Base-by-base conservation (phyloP, 2,113 vertebrate genomes). In the Pluvialis apricaria region DNA sequence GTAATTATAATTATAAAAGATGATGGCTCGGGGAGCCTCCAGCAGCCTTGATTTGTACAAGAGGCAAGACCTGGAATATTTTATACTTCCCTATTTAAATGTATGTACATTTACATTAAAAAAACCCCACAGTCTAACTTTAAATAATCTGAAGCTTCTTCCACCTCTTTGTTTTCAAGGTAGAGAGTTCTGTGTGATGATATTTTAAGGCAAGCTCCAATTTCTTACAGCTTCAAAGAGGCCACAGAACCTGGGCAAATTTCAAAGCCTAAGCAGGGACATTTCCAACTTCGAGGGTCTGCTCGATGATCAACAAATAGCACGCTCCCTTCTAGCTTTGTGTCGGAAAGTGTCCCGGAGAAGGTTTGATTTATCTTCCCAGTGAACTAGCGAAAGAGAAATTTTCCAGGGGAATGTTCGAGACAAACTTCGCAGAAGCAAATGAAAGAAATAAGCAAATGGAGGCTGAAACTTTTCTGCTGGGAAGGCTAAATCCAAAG, bases 11-110 rank as follows among this genome's bases (percentile, higher is more conserved):
- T 97, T 96, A 97, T 97, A 90, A 88, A 96, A 97, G 92, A 96
- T 97, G 98, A 98, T 95, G 97, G 97, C 97, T 97, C 82, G 25
- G 97, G 97, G 97, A 98, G 95, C 96, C 95, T 98, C 95, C 96
- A 88, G 94, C 91, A 97, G 97, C 97, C 98, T 98, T 96, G 97
- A 97, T 83, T 94, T 97, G 94, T 90, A 54, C 12, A 51, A 94
- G 94, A 71, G 97, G 93, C 94, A 96, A 91, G 96, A 92, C 96
- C 93, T 86, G 88, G 98, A 97, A 97, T 97, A 97, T 96, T 97
- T 97, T 95, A 98, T 94, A 85, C 64, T 80, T 92, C 54, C 77
- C 77, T 72, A 72, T 96, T 96, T 92, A 82, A 91, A 93, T 94
- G 66, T 93, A 93, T 94, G 82, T 90, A 61, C 86, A 90, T 82